Percentiles rank a stretch among this genome's conserved stretches.
phyloP scores from a whole-genome alignment of 2,113 vertebrate genomes.

The Furnarius figulus region DNA sequence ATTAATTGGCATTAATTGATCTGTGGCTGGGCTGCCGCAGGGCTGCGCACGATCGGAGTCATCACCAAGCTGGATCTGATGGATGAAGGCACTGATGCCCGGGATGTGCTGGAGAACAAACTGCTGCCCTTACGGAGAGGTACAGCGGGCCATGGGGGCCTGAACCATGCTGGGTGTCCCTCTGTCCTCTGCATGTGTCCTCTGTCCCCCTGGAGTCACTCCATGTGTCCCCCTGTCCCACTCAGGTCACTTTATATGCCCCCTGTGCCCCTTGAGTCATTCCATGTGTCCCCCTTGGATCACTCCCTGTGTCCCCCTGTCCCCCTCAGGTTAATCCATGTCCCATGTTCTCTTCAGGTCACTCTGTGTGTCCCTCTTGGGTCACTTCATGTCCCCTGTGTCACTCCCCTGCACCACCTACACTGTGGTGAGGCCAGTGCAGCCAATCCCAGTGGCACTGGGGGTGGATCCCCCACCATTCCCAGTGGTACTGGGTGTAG shows the following conservation, averaged over 20 bases:
- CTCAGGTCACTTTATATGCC: too few species aligned
- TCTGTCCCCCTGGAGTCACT: too few species aligned
- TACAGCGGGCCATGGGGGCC: not conserved
- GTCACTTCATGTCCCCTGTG: not conserved
- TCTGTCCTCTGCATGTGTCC: too few species aligned
- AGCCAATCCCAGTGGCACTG: too few species aligned
- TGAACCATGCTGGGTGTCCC: not conserved
- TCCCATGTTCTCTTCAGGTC: not conserved
- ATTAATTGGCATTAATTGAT: not conserved
- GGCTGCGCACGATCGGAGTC: slow-evolving; percentile 92
- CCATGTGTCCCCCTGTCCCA: not conserved
- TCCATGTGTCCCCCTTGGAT: too few species aligned
- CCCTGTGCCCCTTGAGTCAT: not conserved
- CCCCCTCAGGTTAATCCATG: not conserved
- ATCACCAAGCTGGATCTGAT: slow-evolving; percentile 97
- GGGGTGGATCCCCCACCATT: too few species aligned
- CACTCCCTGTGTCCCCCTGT: not conserved
- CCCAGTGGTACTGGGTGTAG: too few species aligned
- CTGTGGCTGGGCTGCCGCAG: slow-evolving; percentile 10
- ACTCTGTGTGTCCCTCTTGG: not conserved
- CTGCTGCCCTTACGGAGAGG: slow-evolving; percentile 92
- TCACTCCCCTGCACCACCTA: too few species aligned
- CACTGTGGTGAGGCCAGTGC: too few species aligned
- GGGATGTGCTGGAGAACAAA: slow-evolving; percentile 94
- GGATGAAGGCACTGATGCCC: slow-evolving; percentile 95